Conservation (phyloP, 2,888 invertebrate genomes). For the Drosophila tripunctata region DNA sequence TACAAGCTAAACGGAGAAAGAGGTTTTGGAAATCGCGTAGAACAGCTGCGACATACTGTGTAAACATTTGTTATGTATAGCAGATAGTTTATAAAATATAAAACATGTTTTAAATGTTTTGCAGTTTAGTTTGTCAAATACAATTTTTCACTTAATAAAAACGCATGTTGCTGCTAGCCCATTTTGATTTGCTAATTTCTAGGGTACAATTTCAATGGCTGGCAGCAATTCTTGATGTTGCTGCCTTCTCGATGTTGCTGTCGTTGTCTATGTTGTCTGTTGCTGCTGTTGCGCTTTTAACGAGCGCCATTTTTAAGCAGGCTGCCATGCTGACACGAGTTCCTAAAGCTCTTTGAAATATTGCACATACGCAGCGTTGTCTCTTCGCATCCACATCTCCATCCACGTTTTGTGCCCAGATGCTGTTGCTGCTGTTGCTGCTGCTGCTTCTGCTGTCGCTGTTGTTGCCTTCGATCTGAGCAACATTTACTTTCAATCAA, state of each 20-base stretch:
- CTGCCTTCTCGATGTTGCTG: constrained; percentile 22
- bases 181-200: neutral
- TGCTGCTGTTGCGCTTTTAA: constrained; percentile 55
- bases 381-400: constrained; percentile 3
- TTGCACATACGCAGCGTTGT: constrained; percentile 60
- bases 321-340: constrained; percentile 49
- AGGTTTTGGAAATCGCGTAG: too few relatives aligned
- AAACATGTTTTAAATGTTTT: too few relatives aligned
- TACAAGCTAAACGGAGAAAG: too few relatives aligned
- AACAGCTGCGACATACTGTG: neutral
- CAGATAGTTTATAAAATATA: neutral
- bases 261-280: constrained; percentile 25
- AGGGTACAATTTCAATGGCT: constrained; percentile 13
- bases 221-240: constrained; percentile 31
- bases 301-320: constrained; percentile 53
- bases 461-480: constrained; percentile 42
- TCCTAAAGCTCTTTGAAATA: constrained; percentile 53
- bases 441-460: neutral
- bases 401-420: constrained; percentile 1
- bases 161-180: neutral
- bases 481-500: constrained; percentile 67
- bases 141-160: neutral
- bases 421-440: neutral
- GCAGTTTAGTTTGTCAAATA: too few relatives aligned
- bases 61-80: neutral